These are phyloP conservation scores for Oligia strigilis DNA, from an alignment of 2,888 invertebrate species.

Conservation along the genomic window DNA sequence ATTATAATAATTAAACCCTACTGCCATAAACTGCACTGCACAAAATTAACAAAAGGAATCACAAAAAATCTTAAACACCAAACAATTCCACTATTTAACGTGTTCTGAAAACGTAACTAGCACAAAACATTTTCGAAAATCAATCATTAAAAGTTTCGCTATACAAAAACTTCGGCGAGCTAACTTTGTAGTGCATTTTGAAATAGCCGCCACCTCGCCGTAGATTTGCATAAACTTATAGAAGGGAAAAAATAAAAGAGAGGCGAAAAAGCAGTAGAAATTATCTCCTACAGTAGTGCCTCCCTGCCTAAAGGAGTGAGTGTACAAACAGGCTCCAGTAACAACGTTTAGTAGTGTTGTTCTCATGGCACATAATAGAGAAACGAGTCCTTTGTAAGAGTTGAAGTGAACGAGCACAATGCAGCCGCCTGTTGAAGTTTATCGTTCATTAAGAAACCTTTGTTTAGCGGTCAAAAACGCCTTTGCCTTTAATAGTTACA, in stretches of 20 bases:
- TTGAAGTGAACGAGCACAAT: constrained; percentile 27
- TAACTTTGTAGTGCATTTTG: constrained; percentile 26
- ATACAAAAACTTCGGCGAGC: neutral
- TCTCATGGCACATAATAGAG: constrained; percentile 17
- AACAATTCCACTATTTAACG: constrained; percentile 17
- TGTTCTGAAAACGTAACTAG: neutral
- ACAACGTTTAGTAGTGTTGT: constrained; percentile 36
- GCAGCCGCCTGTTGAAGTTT: constrained; percentile 17
- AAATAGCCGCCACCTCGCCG: constrained; percentile 16
- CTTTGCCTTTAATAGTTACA: neutral
- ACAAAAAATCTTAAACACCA: neutral
- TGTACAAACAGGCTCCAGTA: constrained; percentile 20
- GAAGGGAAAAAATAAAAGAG: neutral
- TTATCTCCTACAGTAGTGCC: constrained; percentile 1
- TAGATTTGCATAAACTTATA: constrained; percentile 19
- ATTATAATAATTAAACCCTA: no score
- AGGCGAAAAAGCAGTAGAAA: neutral
- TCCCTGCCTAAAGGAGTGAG: constrained; percentile 14
- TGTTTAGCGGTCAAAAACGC: neutral
- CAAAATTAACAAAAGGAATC: neutral
- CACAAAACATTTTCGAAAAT: neutral
- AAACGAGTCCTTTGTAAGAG: constrained; percentile 7
- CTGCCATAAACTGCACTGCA: neutral
- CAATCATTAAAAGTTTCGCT: constrained; percentile 1
- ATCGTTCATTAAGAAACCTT: constrained; percentile 14